Evolutionary conservation across 2,797 vertebrate genomes (phyloP), one percentile per base, ranked within the genome.

Genomic region (Carcharodon carcharias): DNA sequence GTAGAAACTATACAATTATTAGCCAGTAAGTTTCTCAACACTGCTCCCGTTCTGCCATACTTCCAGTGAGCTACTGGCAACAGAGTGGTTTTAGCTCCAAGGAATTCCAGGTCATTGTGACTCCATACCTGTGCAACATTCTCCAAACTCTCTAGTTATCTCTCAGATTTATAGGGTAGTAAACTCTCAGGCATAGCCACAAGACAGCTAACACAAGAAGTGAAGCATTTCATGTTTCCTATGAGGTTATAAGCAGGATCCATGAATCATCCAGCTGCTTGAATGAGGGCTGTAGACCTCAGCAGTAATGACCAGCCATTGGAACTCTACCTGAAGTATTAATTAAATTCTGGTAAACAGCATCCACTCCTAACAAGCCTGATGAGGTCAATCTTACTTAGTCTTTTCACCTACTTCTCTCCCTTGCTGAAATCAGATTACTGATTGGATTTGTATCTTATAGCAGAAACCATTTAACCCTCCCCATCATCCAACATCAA

Each of bases 311-410:
- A 28, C 50, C 50, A 56, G 40, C 5, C 54, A 35, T 28, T 91
- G 88, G 63, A 77, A 6, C 35, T 61, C 31, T 91, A 61, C 16
- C 12, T n/a, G 4, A 61, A 18, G 11, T 91, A 58, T 58, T 61
- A n/a, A n/a, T 63, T 91, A 61, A 91, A 35, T 63, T 91, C 88
- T 91, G 28, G 88, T 91, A n/a, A 91, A 63, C 31, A 91, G 16
- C 31, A 91, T 91, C 56, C 88, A 63, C 12, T 91, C 12, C 5
- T 61, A 35, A 61, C 88, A 12, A 58, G 88, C 11, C 12, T 58
- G 54, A 35, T 31, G 88, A n/a, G 56, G 6, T 91, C 31, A 61
- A 14, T 58, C 11, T 89, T 58, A 58, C 54, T 56, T 89, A 12
- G 54, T 63, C 56, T n/a, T n/a, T 91, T 61, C 56, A 61, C 35